phyloP scores from a whole-genome alignment of 2,888 invertebrate genomes.

The Sycophila texana region DNA sequence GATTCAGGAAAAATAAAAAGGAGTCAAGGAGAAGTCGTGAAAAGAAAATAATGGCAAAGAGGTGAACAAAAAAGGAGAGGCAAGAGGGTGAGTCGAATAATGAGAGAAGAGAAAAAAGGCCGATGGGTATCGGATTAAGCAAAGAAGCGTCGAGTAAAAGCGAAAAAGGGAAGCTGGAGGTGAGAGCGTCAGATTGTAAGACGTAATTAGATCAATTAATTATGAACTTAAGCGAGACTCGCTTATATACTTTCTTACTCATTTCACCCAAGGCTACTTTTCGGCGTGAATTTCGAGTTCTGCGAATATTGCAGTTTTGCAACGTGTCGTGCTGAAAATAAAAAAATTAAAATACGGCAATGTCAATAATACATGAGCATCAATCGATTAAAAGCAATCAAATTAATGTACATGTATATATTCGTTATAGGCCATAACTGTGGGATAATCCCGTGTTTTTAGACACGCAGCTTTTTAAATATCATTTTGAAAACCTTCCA shows the following conservation, averaged over 20 bases:
- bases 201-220: conserved; percentile 53
- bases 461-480: no score
- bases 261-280: no score
- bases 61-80: conserved; percentile 40
- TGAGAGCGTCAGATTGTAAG: conserved; percentile 48
- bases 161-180: conserved; percentile 18
- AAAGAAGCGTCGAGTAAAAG: conserved; percentile 22
- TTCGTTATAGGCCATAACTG: no score
- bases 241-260: background rate
- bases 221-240: conserved; percentile 20
- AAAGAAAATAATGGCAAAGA: conserved; percentile 47
- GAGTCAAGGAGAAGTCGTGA: background rate
- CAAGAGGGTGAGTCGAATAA: conserved; percentile 21
- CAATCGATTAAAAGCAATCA: no score
- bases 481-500: no score
- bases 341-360: no score
- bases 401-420: no score
- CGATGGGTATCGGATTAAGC: conserved; percentile 50
- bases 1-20: background rate
- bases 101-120: conserved; percentile 34
- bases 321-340: no score
- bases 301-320: no score
- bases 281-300: no score
- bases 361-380: no score
- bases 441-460: no score